A percentile compares a stretch with the other conserved stretches of the same genome.
Conservation (phyloP, 2,113 vertebrate species). For the Lasiurus cinereus region DNA sequence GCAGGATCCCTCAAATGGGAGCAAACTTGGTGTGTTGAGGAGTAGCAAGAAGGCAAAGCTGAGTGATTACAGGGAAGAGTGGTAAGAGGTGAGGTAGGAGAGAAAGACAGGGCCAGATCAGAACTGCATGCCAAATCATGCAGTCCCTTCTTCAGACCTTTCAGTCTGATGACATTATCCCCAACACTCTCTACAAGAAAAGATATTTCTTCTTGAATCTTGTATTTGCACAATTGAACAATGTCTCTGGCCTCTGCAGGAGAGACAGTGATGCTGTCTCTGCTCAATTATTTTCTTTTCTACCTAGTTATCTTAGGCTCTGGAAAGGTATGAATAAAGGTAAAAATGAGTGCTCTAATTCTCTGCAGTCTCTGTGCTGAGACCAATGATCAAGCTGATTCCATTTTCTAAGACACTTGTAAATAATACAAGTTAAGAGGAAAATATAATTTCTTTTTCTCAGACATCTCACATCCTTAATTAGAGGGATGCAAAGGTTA, state of each 20-base stretch:
- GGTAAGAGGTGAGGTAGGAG: not conserved
- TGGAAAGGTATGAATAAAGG: not conserved
- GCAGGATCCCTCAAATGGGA: not conserved
- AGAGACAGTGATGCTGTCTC: not conserved
- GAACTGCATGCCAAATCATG: not conserved
- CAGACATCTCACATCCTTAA: slow-evolving; percentile 15
- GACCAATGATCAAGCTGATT: not conserved
- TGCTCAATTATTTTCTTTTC: slow-evolving; percentile 12
- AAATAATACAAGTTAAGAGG: not conserved
- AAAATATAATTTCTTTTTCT: not conserved
- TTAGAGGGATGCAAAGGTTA: slow-evolving; percentile 6
- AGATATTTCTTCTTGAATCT: not conserved
- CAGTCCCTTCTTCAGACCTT: not conserved
- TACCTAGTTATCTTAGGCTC: not conserved
- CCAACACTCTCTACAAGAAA: not conserved
- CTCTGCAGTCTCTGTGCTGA: not conserved
- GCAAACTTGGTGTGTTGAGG: not conserved
- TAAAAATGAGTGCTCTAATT: not conserved
- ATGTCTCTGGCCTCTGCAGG: not conserved
- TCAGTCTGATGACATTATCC: not conserved
- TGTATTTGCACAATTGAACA: not conserved
- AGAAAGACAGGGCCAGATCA: not conserved
- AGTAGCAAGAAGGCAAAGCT: not conserved
- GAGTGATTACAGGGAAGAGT: not conserved
- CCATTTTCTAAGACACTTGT: not conserved